Evolutionary conservation across 1,140 invertebrate species (phyloP).

Genomic region (Drosophila albomicans): DNA sequence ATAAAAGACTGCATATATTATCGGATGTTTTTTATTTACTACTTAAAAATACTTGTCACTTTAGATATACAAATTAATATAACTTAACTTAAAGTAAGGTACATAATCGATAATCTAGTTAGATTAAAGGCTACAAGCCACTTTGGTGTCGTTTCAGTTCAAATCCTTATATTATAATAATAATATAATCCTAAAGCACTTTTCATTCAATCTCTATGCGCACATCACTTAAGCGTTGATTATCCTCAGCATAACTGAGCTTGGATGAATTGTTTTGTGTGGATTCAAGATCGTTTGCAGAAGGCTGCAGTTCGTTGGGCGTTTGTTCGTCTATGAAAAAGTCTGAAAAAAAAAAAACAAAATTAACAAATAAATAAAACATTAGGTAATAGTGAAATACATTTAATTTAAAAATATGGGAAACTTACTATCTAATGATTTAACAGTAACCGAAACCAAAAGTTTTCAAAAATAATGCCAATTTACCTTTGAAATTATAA

Average conservation of each 20-base stretch:
- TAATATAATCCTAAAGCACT: neutral
- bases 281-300: conserved; percentile 16
- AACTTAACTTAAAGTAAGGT: conserved; percentile 62
- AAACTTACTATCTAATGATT: neutral
- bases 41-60: conserved; percentile 46
- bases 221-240: conserved; percentile 59
- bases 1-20: neutral
- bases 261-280: conserved; percentile 20
- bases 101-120: conserved; percentile 56
- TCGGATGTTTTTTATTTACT: conserved; percentile 43
- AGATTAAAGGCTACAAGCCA: conserved; percentile 60
- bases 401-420: neutral
- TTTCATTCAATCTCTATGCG: conserved; percentile 59
- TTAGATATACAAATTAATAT: conserved; percentile 36
- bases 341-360: conserved; percentile 25
- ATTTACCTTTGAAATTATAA: conserved; percentile 6
- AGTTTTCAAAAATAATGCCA: neutral
- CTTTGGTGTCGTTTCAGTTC: conserved; percentile 65
- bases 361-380: neutral
- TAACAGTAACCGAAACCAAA: neutral
- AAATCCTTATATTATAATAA: conserved; percentile 9
- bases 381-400: neutral
- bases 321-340: conserved; percentile 65
- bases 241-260: conserved; percentile 69
- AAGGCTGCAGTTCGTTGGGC: conserved; percentile 28